These are phyloP conservation scores for Solenodon paradoxus DNA, from an alignment of 2,113 vertebrate genomes.

Conservation along the genomic window DNA sequence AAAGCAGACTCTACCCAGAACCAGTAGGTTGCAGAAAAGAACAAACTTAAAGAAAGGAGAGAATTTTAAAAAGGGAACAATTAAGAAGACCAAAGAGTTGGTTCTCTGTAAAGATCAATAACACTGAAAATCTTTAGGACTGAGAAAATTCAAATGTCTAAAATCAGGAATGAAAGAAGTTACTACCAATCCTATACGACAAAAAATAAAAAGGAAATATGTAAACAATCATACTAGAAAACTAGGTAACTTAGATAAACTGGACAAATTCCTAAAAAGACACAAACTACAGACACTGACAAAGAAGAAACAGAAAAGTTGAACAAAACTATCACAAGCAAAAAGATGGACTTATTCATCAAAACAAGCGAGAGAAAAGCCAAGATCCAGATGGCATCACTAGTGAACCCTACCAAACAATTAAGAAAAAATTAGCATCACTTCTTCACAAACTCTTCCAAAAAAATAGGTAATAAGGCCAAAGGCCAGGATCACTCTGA, in stretches of 20 bases:
- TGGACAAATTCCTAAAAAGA: conserved; percentile 9
- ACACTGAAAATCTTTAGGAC: background rate
- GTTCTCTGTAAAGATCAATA: background rate
- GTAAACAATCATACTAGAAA: background rate
- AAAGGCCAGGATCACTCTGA: background rate
- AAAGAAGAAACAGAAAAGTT: background rate
- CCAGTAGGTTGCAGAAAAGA: background rate
- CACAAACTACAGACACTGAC: background rate
- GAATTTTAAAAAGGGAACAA: background rate
- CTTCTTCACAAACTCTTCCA: background rate
- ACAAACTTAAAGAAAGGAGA: background rate
- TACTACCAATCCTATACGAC: background rate
- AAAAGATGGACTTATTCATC: background rate
- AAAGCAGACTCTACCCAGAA: background rate
- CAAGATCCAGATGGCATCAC: background rate
- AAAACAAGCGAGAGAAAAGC: background rate
- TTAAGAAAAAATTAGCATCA: background rate
- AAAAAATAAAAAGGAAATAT: background rate
- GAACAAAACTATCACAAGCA: background rate
- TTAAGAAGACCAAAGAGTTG: background rate
- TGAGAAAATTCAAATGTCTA: conserved; percentile 1
- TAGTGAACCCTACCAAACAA: background rate
- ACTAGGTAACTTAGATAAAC: no score
- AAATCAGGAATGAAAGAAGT: background rate
- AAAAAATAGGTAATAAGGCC: background rate